Percentiles rank a stretch among this genome's conserved stretches.
Evolutionary conservation across 2,113 vertebrate genomes (phyloP).

Genomic region (Monarcha castaneiventris): DNA sequence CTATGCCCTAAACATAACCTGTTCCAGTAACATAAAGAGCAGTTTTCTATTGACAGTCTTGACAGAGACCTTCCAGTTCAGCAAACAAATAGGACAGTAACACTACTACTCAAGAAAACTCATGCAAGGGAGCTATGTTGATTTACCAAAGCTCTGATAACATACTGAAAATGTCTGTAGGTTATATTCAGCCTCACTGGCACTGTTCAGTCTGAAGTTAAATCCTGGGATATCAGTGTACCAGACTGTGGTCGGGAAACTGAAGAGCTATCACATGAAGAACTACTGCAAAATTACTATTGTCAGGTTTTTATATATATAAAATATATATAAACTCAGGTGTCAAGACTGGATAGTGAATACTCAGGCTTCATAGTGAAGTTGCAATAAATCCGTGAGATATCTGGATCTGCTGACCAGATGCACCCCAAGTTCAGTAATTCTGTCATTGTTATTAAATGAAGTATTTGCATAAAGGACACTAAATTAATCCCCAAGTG

Average conservation of each 20-base stretch:
- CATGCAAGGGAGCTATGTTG: background rate
- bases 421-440: background rate
- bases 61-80: background rate
- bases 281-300: background rate
- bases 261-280: background rate
- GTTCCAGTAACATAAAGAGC: background rate
- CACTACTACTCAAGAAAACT: background rate
- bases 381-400: background rate
- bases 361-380: background rate
- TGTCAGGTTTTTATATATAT: background rate
- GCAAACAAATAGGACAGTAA: background rate
- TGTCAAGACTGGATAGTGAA: background rate
- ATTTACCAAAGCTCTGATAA: background rate
- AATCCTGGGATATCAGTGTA: background rate
- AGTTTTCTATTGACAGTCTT: background rate
- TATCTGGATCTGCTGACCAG: background rate
- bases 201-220: background rate
- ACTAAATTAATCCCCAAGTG: background rate
- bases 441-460: background rate
- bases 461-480: background rate
- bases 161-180: background rate
- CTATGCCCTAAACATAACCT: background rate
- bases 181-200: background rate
- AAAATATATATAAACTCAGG: background rate
- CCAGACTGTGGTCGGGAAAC: background rate